Conservation (phyloP, 1,140 invertebrate species). For the Tachypleus tridentatus region DNA sequence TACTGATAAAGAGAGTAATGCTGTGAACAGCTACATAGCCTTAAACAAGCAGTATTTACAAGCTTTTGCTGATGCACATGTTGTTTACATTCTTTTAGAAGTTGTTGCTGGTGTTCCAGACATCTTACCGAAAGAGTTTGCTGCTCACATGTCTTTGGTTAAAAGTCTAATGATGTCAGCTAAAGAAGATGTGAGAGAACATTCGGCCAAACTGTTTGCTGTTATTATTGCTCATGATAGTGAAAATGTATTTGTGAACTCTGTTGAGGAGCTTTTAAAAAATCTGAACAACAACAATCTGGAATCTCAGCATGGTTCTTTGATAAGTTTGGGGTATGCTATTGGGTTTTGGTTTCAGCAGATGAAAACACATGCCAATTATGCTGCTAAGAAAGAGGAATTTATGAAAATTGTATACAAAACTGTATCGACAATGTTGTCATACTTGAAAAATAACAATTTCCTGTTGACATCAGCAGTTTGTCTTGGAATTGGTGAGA, state of each 20-base stretch:
- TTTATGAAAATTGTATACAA: too few relatives aligned
- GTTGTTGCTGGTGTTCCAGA: slow-evolving; percentile 53
- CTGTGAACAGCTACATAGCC: too few relatives aligned
- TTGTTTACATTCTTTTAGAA: slow-evolving; percentile 39
- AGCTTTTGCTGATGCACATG: slow-evolving; percentile 9
- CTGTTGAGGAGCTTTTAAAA: slow-evolving; percentile 26
- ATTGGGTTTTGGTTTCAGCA: neutral
- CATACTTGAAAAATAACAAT: neutral
- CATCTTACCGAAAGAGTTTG: slow-evolving; percentile 42
- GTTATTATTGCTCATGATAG: slow-evolving; percentile 45
- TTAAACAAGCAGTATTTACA: too few relatives aligned
- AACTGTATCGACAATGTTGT: neutral
- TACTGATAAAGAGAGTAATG: too few relatives aligned
- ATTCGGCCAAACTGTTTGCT: slow-evolving; percentile 52
- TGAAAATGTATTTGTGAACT: slow-evolving; percentile 28
- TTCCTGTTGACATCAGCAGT: neutral
- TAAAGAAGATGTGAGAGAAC: slow-evolving; percentile 58
- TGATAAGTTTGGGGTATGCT: slow-evolving; percentile 2
- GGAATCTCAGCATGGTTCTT: slow-evolving; percentile 37
- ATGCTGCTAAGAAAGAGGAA: too few relatives aligned
- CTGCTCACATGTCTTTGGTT: slow-evolving; percentile 24
- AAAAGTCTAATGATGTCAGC: slow-evolving; percentile 50
- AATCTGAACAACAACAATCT: slow-evolving; percentile 26
- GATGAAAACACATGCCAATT: too few relatives aligned
- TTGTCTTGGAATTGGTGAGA: neutral